These are phyloP conservation scores for Schlechtendalia chinensis DNA, from an alignment of 1,140 invertebrate genomes.

Conservation along the genomic window DNA sequence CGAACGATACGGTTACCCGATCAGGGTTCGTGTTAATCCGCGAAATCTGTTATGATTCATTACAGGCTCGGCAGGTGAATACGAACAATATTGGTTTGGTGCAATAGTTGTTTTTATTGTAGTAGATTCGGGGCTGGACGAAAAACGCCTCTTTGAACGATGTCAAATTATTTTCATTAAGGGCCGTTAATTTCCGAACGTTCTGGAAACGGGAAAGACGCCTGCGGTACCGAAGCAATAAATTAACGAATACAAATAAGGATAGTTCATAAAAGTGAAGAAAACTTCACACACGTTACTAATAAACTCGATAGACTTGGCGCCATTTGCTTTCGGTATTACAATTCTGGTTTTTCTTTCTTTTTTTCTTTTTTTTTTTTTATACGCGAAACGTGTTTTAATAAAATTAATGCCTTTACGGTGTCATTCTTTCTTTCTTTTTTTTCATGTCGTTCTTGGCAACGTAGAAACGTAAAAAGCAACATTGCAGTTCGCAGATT, in stretches of 20 bases:
- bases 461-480: neutral
- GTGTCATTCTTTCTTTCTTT: neutral
- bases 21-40: too few relatives aligned
- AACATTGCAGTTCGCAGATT: neutral
- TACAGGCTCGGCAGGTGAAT: neutral
- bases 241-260: conserved; percentile 19
- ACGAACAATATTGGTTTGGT: neutral
- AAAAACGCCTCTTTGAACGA: conserved; percentile 16
- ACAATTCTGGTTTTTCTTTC: neutral
- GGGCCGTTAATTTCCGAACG: conserved; percentile 15
- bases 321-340: neutral
- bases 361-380: too few relatives aligned
- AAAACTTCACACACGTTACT: neutral
- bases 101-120: neutral
- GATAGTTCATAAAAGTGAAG: conserved; percentile 23
- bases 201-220: neutral
- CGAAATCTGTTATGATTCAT: neutral
- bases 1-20: too few relatives aligned
- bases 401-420: neutral
- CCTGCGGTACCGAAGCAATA: conserved; percentile 15
- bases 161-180: conserved; percentile 29
- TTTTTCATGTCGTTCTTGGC: neutral
- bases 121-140: neutral
- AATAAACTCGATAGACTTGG: conserved; percentile 11
- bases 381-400: neutral